phyloP scores from a whole-genome alignment of 1,140 invertebrate species.

The Drosophila ohnishii region DNA sequence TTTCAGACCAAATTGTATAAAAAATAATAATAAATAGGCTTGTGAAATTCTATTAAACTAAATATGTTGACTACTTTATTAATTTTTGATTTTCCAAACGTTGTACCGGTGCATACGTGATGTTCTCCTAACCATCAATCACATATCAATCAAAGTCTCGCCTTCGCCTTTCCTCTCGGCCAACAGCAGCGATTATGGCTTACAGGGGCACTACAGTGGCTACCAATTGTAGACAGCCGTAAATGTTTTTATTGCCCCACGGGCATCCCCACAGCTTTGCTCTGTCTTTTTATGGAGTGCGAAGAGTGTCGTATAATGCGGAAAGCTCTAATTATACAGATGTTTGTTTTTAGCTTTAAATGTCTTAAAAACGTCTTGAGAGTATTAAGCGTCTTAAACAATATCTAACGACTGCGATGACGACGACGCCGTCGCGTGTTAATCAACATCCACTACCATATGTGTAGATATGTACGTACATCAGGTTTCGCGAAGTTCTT shows the following conservation, averaged over 20 bases:
- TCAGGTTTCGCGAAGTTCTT: not conserved
- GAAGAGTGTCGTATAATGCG: conserved; percentile 26
- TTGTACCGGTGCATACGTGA: conserved; percentile 30
- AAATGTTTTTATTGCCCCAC: conserved; percentile 22
- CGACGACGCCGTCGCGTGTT: conserved; percentile 15
- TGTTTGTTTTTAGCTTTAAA: conserved; percentile 48
- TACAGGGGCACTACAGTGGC: conserved; percentile 23
- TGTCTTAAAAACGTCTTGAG: conserved; percentile 13
- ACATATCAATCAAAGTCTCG: conserved; percentile 47
- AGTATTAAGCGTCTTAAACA: conserved; percentile 17
- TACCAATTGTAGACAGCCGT: conserved; percentile 1
- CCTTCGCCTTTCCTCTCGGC: conserved; percentile 9
- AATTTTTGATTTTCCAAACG: not conserved
- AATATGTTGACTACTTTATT: not conserved
- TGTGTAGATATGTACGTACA: not conserved
- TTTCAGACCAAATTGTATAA: no score
- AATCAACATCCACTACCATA: conserved; percentile 28
- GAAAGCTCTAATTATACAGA: conserved; percentile 47
- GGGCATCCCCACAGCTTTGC: conserved; percentile 1
- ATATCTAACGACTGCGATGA: conserved; percentile 4
- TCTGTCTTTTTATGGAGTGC: conserved; percentile 25
- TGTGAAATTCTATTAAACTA: conserved; percentile 13
- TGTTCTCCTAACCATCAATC: conserved; percentile 26
- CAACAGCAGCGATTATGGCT: conserved; percentile 5
- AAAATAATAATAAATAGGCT: not conserved